These are phyloP conservation scores for Sisyra nigra DNA, from an alignment of 2,888 invertebrate species.

Conservation along the genomic window DNA sequence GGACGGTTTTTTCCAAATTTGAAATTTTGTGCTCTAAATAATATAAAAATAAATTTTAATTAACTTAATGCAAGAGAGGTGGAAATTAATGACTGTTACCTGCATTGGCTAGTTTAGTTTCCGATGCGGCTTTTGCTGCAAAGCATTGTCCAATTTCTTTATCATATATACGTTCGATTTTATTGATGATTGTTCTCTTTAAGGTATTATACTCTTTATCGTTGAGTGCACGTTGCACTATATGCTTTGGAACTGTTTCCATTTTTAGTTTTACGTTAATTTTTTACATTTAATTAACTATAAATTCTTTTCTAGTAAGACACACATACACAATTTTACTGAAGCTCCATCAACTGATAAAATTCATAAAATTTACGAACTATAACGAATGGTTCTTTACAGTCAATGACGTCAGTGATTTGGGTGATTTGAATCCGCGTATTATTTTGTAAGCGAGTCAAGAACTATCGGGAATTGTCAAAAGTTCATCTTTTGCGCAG, in stretches of 20 bases:
- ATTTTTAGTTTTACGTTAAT: conserved; percentile 11
- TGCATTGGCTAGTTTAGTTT: conserved; percentile 43
- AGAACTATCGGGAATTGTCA: too few relatives aligned
- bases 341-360: too few relatives aligned
- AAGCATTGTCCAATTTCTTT: conserved; percentile 53
- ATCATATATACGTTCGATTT: conserved; percentile 42
- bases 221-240: conserved; percentile 28
- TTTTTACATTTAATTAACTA: too few relatives aligned
- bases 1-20: conserved; percentile 35
- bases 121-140: conserved; percentile 56
- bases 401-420: too few relatives aligned
- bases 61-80: not conserved
- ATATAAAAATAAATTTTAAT: conserved; percentile 14
- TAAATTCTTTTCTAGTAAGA: too few relatives aligned
- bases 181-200: conserved; percentile 35
- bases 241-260: conserved; percentile 25
- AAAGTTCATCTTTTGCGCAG: too few relatives aligned
- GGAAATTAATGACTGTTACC: conserved; percentile 28
- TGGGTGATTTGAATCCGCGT: too few relatives aligned
- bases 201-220: conserved; percentile 37
- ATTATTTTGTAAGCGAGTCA: too few relatives aligned
- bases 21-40: conserved; percentile 38
- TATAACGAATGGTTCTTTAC: too few relatives aligned
- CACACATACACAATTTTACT: too few relatives aligned
- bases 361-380: too few relatives aligned